These are phyloP conservation scores for Danionella dracula DNA, from an alignment of 2,797 vertebrate species.

Conservation along the genomic window DNA sequence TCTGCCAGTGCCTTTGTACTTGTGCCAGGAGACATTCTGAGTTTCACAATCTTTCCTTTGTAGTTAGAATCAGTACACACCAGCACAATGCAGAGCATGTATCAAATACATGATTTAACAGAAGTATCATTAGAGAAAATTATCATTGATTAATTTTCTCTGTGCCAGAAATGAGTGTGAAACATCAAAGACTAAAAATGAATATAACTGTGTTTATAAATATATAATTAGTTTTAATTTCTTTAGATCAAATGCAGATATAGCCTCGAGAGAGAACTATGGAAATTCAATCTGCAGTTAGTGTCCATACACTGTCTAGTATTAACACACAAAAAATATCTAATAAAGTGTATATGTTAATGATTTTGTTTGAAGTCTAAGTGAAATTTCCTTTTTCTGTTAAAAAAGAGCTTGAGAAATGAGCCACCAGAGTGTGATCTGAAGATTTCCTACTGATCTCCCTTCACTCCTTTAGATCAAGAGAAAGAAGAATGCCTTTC, in stretches of 20 bases:
- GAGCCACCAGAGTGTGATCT: slow-evolving; percentile 19
- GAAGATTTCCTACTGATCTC: background rate
- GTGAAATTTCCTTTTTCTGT: slow-evolving; percentile 19
- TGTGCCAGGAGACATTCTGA: background rate
- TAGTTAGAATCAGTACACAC: slow-evolving; percentile 66
- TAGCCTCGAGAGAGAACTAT: slow-evolving; percentile 57
- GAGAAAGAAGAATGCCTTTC: slow-evolving; percentile 18
- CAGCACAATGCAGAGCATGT: slow-evolving; percentile 55
- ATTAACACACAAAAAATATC: slow-evolving; percentile 58
- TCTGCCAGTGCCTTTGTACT: background rate
- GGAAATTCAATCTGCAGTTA: slow-evolving; percentile 57
- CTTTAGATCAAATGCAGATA: slow-evolving; percentile 66
- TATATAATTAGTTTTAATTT: slow-evolving; percentile 73
- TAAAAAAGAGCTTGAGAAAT: slow-evolving; percentile 7
- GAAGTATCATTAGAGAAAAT: slow-evolving; percentile 53
- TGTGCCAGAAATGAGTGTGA: slow-evolving; percentile 49
- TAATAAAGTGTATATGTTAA: slow-evolving; percentile 50
- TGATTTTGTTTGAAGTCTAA: slow-evolving; percentile 54
- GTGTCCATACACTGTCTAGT: slow-evolving; percentile 51
- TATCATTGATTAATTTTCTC: slow-evolving; percentile 59
- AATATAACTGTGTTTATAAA: slow-evolving; percentile 66
- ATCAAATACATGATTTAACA: slow-evolving; percentile 61
- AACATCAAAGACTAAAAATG: slow-evolving; percentile 50
- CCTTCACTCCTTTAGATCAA: background rate
- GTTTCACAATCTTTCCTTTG: background rate